phyloP scores from a whole-genome alignment of 2,888 invertebrate species.

The Timandra comae region DNA sequence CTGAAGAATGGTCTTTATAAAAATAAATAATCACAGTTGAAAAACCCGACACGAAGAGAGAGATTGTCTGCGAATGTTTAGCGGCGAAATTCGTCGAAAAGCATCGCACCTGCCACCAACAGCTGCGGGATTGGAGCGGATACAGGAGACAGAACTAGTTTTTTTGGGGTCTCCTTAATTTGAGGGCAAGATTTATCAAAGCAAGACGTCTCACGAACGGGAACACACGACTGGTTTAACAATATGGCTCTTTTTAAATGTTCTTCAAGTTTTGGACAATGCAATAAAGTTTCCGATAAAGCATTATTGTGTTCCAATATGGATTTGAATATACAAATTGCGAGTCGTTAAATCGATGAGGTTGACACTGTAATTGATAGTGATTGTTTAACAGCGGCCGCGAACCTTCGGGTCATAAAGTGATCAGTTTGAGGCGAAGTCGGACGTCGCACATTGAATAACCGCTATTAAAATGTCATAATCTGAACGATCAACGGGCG shows the following conservation, averaged over 20 bases:
- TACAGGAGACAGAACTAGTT: constrained; percentile 23
- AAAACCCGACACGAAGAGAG: too few relatives aligned
- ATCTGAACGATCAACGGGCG: constrained; percentile 16
- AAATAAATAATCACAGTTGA: too few relatives aligned
- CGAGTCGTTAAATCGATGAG: constrained; percentile 7
- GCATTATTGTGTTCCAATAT: too few relatives aligned
- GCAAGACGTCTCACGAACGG: too few relatives aligned
- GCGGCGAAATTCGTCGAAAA: constrained; percentile 39
- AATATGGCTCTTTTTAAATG: too few relatives aligned
- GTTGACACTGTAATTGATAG: constrained; percentile 7
- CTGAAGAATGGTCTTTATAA: too few relatives aligned
- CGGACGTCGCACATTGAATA: constrained; percentile 23
- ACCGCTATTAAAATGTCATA: constrained; percentile 27
- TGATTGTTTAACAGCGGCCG: constrained; percentile 11
- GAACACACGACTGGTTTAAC: too few relatives aligned
- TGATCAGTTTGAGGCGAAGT: constrained; percentile 20
- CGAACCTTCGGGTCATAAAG: constrained; percentile 12
- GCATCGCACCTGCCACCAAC: constrained; percentile 42
- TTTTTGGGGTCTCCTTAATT: constrained; percentile 16
- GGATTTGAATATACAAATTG: constrained; percentile 7
- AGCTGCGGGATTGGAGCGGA: constrained; percentile 27
- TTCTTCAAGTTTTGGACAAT: too few relatives aligned
- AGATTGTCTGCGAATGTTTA: constrained; percentile 9
- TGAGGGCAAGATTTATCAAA: constrained; percentile 6
- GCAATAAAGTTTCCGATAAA: too few relatives aligned